Percentiles rank a stretch among this genome's conserved stretches.
Evolutionary conservation across 2,888 invertebrate genomes (phyloP).

Genomic region (Sinodicranocentrus sp.): DNA sequence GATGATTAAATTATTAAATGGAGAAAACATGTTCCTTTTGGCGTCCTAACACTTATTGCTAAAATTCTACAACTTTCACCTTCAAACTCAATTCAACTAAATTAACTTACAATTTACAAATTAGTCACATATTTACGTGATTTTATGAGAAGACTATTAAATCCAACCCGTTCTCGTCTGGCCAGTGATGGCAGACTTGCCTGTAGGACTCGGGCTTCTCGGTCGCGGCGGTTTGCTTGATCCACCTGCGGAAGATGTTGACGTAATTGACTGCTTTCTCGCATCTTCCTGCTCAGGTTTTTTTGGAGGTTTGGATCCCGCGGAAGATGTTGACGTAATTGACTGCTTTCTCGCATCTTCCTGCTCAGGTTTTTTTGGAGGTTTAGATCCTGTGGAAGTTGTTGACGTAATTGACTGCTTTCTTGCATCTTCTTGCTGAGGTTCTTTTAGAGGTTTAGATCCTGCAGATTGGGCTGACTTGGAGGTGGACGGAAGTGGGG

Average conservation of each 20-base stretch:
- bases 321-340: neutral
- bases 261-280: neutral
- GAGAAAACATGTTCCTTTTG: no score
- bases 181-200: slow-evolving; percentile 72
- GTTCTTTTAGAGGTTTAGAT: neutral
- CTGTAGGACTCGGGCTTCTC: slow-evolving; percentile 57
- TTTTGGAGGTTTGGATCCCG: no score
- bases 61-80: no score
- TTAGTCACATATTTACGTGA: neutral
- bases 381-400: neutral
- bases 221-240: slow-evolving; percentile 25
- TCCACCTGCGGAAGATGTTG: neutral
- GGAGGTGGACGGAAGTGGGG: neutral
- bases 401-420: neutral
- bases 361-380: neutral
- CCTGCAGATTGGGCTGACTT: neutral
- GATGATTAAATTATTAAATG: no score
- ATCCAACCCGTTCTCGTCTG: slow-evolving; percentile 74
- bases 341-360: neutral
- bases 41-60: no score
- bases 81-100: no score
- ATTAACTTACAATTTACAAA: no score
- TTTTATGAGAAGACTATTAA: slow-evolving; percentile 36
- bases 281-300: neutral
- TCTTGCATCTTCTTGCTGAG: neutral